Conservation (phyloP, 2,888 invertebrate species). For the Leptarthrus brevirostris region DNA sequence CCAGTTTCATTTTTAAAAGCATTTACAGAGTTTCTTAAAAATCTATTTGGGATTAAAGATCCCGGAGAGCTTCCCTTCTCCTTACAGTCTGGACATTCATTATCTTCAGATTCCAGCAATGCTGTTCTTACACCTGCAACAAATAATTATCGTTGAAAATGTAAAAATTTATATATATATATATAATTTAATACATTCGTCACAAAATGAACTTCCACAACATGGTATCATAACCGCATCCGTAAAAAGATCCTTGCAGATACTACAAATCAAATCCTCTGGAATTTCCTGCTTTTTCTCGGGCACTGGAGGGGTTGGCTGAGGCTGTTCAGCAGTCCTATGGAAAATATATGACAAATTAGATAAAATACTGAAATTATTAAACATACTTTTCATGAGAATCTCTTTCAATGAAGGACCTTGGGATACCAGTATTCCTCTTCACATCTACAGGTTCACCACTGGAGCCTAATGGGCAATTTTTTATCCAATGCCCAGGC, state of each 20-base stretch:
- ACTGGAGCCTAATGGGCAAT: conserved; percentile 78
- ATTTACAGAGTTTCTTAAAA: conserved; percentile 87
- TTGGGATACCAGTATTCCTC: conserved; percentile 96
- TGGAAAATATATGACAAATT: neutral
- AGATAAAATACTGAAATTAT: too few species aligned
- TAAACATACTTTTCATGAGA: conserved; percentile 76
- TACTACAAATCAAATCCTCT: conserved; percentile 89
- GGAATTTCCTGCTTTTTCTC: conserved; percentile 80
- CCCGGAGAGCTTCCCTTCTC: conserved; percentile 94
- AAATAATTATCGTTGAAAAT: conserved; percentile 14
- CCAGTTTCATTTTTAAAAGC: conserved; percentile 94
- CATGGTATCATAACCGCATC: conserved; percentile 99
- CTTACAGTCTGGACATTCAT: conserved; percentile 94
- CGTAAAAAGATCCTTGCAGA: conserved; percentile 91
- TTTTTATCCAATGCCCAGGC: conserved; percentile 97
- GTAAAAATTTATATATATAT: neutral
- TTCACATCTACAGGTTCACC: conserved; percentile 81
- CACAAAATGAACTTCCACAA: conserved; percentile 98
- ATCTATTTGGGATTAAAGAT: conserved; percentile 92
- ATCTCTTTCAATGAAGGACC: conserved; percentile 95
- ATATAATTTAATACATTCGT: conserved; percentile 84
- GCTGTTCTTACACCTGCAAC: conserved; percentile 84
- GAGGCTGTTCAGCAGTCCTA: conserved; percentile 7
- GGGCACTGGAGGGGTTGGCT: conserved; percentile 64
- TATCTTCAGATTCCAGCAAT: conserved; percentile 91